These are phyloP conservation scores for Xanthostigma xanthostigma DNA, from an alignment of 2,888 invertebrate genomes.

Conservation along the genomic window DNA sequence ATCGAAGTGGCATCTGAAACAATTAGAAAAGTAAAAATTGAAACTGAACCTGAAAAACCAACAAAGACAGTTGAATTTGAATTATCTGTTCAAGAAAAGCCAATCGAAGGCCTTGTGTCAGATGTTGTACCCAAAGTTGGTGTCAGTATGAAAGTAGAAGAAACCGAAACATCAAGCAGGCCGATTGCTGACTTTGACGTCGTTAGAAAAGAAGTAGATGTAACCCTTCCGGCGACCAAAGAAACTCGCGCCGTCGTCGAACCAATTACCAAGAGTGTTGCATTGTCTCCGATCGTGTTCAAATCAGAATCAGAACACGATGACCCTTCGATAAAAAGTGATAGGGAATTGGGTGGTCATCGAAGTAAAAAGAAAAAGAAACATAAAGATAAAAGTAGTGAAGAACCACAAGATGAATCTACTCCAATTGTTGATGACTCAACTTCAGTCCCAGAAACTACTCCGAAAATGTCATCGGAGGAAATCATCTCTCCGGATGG, in stretches of 20 bases:
- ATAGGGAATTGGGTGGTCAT: conserved; percentile 33
- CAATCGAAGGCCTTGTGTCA: conserved; percentile 25
- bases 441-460: conserved; percentile 12
- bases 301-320: conserved; percentile 24
- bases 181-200: conserved; percentile 13
- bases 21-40: conserved; percentile 3
- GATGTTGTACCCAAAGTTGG: conserved; percentile 24
- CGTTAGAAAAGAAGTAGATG: conserved; percentile 22
- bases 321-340: conserved; percentile 23
- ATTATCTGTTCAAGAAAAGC: conserved; percentile 28
- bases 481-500: conserved; percentile 15
- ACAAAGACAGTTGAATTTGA: conserved; percentile 24
- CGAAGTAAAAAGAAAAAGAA: conserved; percentile 50
- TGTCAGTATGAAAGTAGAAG: conserved; percentile 21
- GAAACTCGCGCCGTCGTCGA: conserved; percentile 10
- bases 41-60: conserved; percentile 15
- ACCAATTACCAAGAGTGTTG: conserved; percentile 12
- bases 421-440: conserved; percentile 9
- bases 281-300: conserved; percentile 19
- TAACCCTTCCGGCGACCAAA: conserved; percentile 19
- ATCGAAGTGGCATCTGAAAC: conserved; percentile 9
- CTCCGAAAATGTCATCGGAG: conserved; percentile 3
- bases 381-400: conserved; percentile 29
- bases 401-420: conserved; percentile 11
- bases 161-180: conserved; percentile 17